Evolutionary conservation across 2,888 invertebrate species (phyloP).

Genomic region (Arrhopalites spinosus): DNA sequence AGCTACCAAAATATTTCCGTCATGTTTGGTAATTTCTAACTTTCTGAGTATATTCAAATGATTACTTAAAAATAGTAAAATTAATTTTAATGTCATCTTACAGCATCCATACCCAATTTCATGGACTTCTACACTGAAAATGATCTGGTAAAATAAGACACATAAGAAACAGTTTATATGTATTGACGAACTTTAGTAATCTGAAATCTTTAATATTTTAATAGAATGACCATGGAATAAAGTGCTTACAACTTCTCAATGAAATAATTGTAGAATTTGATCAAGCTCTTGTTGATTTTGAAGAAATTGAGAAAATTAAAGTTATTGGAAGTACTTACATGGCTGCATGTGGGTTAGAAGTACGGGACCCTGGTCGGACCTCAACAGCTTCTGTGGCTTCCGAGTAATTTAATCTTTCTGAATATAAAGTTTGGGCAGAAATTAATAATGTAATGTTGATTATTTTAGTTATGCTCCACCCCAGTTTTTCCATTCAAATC

Average conservation of each 20-base stretch:
- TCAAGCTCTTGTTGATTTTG: slow-evolving; percentile 70
- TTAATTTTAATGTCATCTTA: not conserved
- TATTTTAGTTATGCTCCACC: slow-evolving; percentile 3
- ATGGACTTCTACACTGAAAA: slow-evolving; percentile 69
- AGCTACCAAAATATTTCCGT: slow-evolving; percentile 88
- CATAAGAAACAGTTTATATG: too few species aligned
- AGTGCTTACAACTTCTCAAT: slow-evolving; percentile 76
- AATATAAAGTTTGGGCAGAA: too few species aligned
- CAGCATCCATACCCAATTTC: slow-evolving; percentile 83
- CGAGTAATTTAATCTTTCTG: slow-evolving; percentile 14
- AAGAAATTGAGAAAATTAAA: slow-evolving; percentile 90
- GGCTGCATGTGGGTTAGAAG: slow-evolving; percentile 90
- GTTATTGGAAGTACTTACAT: slow-evolving; percentile 96
- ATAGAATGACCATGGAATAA: slow-evolving; percentile 63
- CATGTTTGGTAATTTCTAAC: slow-evolving; percentile 71
- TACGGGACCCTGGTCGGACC: slow-evolving; percentile 70
- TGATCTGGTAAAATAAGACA: too few species aligned
- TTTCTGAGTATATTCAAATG: too few species aligned
- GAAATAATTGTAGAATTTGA: slow-evolving; percentile 93
- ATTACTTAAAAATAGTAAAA: not conserved
- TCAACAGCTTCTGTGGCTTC: slow-evolving; percentile 42
- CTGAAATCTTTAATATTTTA: too few species aligned
- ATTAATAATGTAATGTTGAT: too few species aligned
- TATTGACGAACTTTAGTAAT: too few species aligned
- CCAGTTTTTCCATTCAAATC: slow-evolving; percentile 10